Evolutionary conservation across 2,113 vertebrate genomes (phyloP).

Genomic region (Melanerpes aurifrons): DNA sequence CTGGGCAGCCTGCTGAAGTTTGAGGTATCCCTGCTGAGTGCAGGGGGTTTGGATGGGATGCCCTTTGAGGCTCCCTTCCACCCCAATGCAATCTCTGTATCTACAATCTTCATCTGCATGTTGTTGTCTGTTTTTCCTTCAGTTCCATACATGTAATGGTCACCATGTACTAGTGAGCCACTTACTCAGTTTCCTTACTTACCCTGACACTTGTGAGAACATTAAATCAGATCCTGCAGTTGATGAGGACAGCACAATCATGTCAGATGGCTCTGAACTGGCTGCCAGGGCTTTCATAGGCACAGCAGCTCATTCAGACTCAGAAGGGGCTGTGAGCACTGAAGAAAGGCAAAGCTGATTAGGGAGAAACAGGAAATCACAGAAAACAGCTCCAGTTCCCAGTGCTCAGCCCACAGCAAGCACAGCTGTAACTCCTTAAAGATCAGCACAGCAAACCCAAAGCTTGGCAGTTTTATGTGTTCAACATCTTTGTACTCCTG

Average conservation of each 20-base stretch:
- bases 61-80: no score
- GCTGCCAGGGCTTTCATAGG: background rate
- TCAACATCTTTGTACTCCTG: background rate
- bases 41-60: no score
- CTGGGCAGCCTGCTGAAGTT: no score
- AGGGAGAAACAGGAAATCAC: background rate
- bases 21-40: no score
- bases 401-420: background rate
- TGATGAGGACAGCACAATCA: background rate
- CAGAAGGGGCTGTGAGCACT: background rate
- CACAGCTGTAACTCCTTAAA: slow-evolving; percentile 22
- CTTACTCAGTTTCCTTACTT: background rate
- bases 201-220: background rate
- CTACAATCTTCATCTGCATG: background rate
- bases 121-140: background rate
- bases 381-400: background rate
- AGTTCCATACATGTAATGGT: background rate
- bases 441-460: background rate
- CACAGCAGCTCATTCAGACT: background rate
- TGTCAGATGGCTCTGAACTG: background rate
- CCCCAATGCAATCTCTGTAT: no score
- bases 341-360: background rate
- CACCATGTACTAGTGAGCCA: background rate
- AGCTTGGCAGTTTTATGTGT: background rate
- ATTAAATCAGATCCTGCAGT: background rate